Conservation (phyloP, 2,888 invertebrate genomes). For the Incurvaria masculella region DNA sequence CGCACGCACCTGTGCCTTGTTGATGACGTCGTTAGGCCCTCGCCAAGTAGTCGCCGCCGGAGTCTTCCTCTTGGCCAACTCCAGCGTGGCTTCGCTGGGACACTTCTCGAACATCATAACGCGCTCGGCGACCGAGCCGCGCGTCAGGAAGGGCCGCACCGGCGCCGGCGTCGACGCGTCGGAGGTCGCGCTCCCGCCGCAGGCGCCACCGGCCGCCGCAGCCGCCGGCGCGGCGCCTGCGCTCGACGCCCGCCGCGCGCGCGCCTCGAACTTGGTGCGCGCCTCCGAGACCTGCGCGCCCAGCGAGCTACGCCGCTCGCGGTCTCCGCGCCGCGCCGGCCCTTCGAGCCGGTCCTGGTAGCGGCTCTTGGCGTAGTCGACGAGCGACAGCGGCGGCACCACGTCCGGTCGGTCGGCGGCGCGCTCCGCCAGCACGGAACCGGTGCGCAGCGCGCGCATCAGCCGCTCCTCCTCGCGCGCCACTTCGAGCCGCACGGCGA, state of each 20-base stretch:
- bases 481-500: conserved; percentile 64
- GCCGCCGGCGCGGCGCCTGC: conserved; percentile 34
- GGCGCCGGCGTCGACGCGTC: conserved; percentile 44
- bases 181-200: conserved; percentile 32
- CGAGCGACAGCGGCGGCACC: conserved; percentile 54
- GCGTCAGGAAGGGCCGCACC: conserved; percentile 79
- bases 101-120: conserved; percentile 90
- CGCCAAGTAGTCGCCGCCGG: conserved; percentile 54
- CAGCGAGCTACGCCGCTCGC: conserved; percentile 41
- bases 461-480: conserved; percentile 79
- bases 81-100: conserved; percentile 73
- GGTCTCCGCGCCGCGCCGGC: conserved; percentile 41
- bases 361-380: conserved; percentile 64
- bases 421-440: conserved; percentile 51
- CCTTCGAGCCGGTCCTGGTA: conserved; percentile 59
- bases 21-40: conserved; percentile 54
- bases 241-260: conserved; percentile 47
- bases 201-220: conserved; percentile 26
- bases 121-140: conserved; percentile 87
- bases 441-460: conserved; percentile 75
- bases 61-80: conserved; percentile 60
- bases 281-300: conserved; percentile 52
- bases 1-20: conserved; percentile 48
- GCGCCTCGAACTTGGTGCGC: conserved; percentile 49
- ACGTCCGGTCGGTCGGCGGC: conserved; percentile 43